Evolutionary conservation across 2,797 vertebrate species (phyloP), one percentile per base, ranked within the genome.

Genomic region (Meriones psammophilus): DNA sequence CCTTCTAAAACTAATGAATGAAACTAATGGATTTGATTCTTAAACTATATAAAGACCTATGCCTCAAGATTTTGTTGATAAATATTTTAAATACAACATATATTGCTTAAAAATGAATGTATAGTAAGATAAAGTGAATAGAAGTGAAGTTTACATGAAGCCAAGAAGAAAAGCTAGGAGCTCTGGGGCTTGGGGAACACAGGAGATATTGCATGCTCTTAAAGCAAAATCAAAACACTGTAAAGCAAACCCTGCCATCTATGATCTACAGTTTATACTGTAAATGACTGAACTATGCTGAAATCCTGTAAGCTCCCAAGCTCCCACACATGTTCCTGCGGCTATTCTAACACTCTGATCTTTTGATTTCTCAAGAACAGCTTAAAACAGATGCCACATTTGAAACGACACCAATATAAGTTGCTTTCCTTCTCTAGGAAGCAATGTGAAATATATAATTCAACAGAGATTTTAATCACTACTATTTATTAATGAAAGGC

Each of bases 391-490:
- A 33, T 13, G 69, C 62, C 71, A 60, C 3, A 71, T 78, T 93
- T 90, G 42, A 88, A 18, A 66, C 33, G 92, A 80, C 2, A 36
- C 42, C 0, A 18, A 84, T 28, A 10, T 42, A 85, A 46, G 33
- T 17, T 80, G 30, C 84, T 64, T 91, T 89, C 4, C 20, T 69
- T 73, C 17, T 69, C 3, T 60, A 28, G 2, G 36, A 64, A 91
- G 39, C n/a, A 95, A 62, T 13, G 5, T 42, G 76, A 60, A 4
- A 17, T 88, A 14, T 69, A 28, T 73, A 95, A 91, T 94, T 95
- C 30, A 92, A 74, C 8, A 39, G 33, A 60, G 83, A 50, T n/a
- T 95, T 92, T 80, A 46, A 76, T 93, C n/a, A 84, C 9, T 84
- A 36, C 18, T 50, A 5, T 81, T 95, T 86, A 33, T 83, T 62